phyloP scores from a whole-genome alignment of 2,113 vertebrate species.

The Willisornis vidua region DNA sequence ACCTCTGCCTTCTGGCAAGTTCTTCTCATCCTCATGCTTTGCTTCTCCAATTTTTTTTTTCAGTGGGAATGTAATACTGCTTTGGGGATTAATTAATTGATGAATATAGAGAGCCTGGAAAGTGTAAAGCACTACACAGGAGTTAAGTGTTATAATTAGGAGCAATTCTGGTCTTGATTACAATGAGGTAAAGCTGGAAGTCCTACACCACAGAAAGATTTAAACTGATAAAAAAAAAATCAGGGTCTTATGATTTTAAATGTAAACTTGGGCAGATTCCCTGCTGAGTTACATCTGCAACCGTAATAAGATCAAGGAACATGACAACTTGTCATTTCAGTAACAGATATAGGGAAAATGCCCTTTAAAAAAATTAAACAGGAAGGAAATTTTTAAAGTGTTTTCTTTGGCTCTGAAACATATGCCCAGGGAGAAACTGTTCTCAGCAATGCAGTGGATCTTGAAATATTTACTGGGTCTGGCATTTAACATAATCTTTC shows the following conservation, averaged over 20 bases:
- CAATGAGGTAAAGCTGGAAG: constrained; percentile 60
- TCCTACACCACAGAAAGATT: constrained; percentile 16
- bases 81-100: constrained; percentile 47
- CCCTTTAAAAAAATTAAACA: constrained; percentile 68
- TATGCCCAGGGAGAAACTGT: constrained; percentile 57
- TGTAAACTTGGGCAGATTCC: constrained; percentile 62
- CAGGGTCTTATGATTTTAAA: constrained; percentile 49
- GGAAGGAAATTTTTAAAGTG: constrained; percentile 61
- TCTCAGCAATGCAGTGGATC: constrained; percentile 62
- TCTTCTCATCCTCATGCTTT: background rate
- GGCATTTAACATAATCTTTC: constrained; percentile 69
- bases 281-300: constrained; percentile 68
- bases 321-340: constrained; percentile 69
- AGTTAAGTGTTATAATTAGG: constrained; percentile 59
- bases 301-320: constrained; percentile 66
- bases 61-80: background rate
- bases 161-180: constrained; percentile 63
- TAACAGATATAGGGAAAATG: constrained; percentile 63
- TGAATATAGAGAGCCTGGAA: constrained; percentile 36
- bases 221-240: constrained; percentile 29
- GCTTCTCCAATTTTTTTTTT: background rate
- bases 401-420: constrained; percentile 66
- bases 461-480: constrained; percentile 71
- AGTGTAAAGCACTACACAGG: constrained; percentile 44
- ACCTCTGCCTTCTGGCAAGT: background rate